Evolutionary conservation across 2,888 invertebrate species (phyloP), one percentile per base, ranked within the genome.

Genomic region (Macrophya alboannulata): DNA sequence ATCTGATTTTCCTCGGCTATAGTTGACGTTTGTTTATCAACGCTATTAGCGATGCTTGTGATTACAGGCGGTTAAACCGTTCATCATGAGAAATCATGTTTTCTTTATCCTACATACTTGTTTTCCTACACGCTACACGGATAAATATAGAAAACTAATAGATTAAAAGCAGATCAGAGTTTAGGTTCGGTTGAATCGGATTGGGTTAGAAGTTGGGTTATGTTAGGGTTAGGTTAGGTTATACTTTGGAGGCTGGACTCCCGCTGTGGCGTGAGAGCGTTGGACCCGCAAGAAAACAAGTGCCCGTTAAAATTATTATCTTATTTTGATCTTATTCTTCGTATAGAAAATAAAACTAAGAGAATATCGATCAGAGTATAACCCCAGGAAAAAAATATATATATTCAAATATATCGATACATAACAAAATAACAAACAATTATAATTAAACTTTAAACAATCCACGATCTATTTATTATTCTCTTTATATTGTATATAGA

Each of bases 271-370:
- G 48, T 77, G 62, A 65, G 74, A 71, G 25, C 59, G 85, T 77
- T 65, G 65, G 76, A 45, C 85, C 48, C 68, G 65, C 17, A 84
- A 59, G 76, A 84, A 84, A 77, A 85, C 85, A 85, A 48, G 77
- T 65, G 65, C 65, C 62, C 37, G 21, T 76, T 65, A 31, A 76
- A 17, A n/a, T 59, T 40, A 12, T 51, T 43, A n/a, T 84, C 71
- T 12, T 21, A 71, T 72, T 48, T 51, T 40, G 5, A 31, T 37
- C 12, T 15, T 59, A 55, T 81, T 48, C n/a, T 25, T 68, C 21
- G 1, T 31, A 72, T 12, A 37, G 21, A 72, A 31, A 9, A 21
- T 31, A 15, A 17, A 68, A 68, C 12, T 4, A 5, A 37, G 4
- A 68, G 37, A 2, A 65, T 65, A 65, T 65, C 62, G 17, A 62